Evolutionary conservation across 2,113 vertebrate species (phyloP).

Genomic region (Climacteris rufus): DNA sequence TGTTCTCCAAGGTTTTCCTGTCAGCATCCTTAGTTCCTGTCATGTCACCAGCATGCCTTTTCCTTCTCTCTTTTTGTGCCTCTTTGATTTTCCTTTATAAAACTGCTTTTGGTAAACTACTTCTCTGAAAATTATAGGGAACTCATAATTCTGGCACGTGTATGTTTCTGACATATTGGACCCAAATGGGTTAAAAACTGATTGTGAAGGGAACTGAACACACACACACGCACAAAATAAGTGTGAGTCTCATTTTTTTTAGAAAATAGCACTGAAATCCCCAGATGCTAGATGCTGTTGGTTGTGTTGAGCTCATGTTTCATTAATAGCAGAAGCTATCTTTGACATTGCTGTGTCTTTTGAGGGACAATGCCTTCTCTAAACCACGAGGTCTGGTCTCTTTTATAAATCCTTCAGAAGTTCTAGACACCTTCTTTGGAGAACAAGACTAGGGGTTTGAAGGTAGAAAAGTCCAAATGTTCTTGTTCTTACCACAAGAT

Average conservation of each 20-base stretch:
- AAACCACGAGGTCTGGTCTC: background rate
- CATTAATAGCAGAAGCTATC: background rate
- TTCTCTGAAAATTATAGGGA: background rate
- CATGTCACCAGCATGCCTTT: background rate
- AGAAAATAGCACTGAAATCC: background rate
- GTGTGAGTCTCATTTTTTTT: background rate
- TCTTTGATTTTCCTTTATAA: background rate
- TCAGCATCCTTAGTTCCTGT: background rate
- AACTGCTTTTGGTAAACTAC: background rate
- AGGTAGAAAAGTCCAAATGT: background rate
- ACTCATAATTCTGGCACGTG: background rate
- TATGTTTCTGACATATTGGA: background rate
- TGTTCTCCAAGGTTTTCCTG: background rate
- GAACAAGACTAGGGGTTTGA: background rate
- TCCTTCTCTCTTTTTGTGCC: background rate
- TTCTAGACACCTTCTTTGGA: background rate
- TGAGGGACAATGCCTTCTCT: background rate
- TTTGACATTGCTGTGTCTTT: background rate
- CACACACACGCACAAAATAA: background rate
- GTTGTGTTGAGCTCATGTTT: background rate
- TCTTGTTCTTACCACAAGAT: background rate
- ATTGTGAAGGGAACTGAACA: background rate
- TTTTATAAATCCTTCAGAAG: background rate
- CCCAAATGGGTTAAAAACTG: background rate
- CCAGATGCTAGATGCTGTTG: background rate